phyloP scores from a whole-genome alignment of 2,113 vertebrate species.

The Hyla sarda region DNA sequence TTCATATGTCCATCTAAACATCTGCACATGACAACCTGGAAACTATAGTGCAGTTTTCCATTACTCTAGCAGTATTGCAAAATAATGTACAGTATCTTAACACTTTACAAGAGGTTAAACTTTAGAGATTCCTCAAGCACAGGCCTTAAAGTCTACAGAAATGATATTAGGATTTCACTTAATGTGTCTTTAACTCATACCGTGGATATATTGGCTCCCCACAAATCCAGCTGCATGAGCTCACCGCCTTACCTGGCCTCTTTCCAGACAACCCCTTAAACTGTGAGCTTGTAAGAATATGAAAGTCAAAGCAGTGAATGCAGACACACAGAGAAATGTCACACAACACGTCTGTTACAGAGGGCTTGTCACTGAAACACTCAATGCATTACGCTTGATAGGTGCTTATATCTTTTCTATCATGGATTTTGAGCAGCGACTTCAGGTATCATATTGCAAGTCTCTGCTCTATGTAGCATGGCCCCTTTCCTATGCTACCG shows the following conservation, averaged over 20 bases:
- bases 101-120: background rate
- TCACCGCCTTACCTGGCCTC: conserved; percentile 24
- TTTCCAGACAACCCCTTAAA: conserved; percentile 22
- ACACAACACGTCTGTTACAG: background rate
- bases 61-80: background rate
- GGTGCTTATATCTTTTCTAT: background rate
- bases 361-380: background rate
- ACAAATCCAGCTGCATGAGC: conserved; percentile 34
- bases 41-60: background rate
- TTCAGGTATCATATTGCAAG: conserved; percentile 23
- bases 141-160: background rate
- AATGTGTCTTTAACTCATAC: background rate
- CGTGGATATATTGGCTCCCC: background rate
- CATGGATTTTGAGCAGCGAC: background rate
- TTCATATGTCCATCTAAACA: background rate
- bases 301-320: background rate
- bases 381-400: background rate
- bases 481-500: conserved; percentile 31
- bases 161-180: background rate
- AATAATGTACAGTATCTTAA: background rate
- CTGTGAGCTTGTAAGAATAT: background rate
- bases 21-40: background rate
- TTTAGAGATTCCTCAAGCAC: background rate
- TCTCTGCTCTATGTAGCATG: conserved; percentile 3
- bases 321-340: conserved; percentile 24